Evolutionary conservation across 2,888 invertebrate genomes (phyloP), one percentile per base, ranked within the genome.

Genomic region (Scaptomyza caliginosa): DNA sequence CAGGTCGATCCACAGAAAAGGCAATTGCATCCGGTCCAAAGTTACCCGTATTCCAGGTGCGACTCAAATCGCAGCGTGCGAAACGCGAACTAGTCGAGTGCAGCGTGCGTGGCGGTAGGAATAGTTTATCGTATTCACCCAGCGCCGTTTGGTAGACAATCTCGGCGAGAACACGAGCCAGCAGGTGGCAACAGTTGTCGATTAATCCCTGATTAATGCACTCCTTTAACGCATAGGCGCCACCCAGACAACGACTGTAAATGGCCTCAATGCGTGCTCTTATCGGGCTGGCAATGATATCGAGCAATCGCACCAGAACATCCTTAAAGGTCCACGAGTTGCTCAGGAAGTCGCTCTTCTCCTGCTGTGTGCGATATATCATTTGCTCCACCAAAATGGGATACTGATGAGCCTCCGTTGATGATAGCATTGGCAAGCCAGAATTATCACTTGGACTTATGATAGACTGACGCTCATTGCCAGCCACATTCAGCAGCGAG

Each of bases 1-100:
- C 98, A 0, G 96, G 93, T 17, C 96, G 93, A 92, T 99, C 98
- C 8, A 99, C 98, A 30, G 96, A 95, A 89, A 99, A 98, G 86
- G 97, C 97, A 83, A 99, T 96, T 0, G 98, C 98, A 92, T 99
- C 99, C 0, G 98, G 97, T 8, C 97, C 97, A 26, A 98, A 98
- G 90, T 97, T 98, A 3, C 98, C 98, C 0, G 98, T 98, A 90
- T 99, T 98, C 99, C 99, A 99, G 0, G 96, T 96, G 40, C 97
- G 94, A 46, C 96, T 95, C 75, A 96, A 95, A 90, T 98, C 98
- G 40, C 96, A 95, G 45, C 97, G 94, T 38, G 97, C 96, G 91
- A 99, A 99, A 23, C 99, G 93, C 30, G 96, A 96, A 0, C 97
- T 97, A 0, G 98, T 98, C 40, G 95, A 94, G 70, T 97, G 94